Evolutionary conservation across 2,113 vertebrate genomes (phyloP), one percentile per base, ranked within the genome.

Genomic region (Chitala chitala): DNA sequence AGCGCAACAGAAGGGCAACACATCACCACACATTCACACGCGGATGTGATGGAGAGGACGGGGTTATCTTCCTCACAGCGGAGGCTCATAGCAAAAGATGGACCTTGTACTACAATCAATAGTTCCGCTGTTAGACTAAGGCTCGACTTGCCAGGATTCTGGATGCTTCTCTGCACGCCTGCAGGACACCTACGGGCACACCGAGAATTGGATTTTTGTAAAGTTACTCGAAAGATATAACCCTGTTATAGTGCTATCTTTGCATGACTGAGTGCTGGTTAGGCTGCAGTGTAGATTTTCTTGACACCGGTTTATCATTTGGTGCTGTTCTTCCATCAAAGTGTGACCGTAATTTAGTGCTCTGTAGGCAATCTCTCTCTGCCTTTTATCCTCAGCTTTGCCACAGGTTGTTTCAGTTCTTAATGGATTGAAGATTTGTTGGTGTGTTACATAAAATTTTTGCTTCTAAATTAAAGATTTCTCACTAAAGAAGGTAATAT

Each of bases 361-460:
- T 40, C 54, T 40, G 40, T 24, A 46, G 38, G 38, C 70, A 22
- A 46, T 38, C 8, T n/a, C 42, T 72, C 70, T 40, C 33, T 38
- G 51, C 42, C n/a, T n/a, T 22, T 9, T 29, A 42, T 22, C n/a
- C 69, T 63, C 9, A 38, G 33, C 20, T 33, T 29, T 2, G n/a
- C 12, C 15, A 40, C 54, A 48, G 38, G 12, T 24, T 44, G 22
- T 24, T 8, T 42, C n/a, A 29, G 31, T 9, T 24, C n/a, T 42
- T 12, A 29, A 46, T 9, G 33, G 10, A 24, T 13, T 54, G 50
- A 71, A 56, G 53, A 42, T 36, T 26, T 42, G 51, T 26, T 13
- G 29, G 38, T 71, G n/a, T 31, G 8, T 33, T 56, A 54, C 55
- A 71, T 56, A 56, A 54, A 53, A 71, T 56, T 24, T 22, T 22